Conservation (phyloP, 2,113 vertebrate species). For the Laticauda colubrina region DNA sequence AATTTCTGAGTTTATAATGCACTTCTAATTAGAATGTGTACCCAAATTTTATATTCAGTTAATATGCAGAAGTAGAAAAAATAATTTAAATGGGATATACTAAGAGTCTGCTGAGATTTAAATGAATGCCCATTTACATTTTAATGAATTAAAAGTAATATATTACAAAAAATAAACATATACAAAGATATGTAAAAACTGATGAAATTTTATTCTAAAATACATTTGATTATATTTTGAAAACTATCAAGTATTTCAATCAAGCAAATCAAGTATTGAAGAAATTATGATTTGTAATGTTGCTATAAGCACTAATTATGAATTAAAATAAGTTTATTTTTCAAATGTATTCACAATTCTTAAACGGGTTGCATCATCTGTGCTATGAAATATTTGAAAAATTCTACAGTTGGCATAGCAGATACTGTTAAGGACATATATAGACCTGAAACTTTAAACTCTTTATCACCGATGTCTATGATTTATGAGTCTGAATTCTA, state of each 20-base stretch:
- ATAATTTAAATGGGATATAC: not conserved
- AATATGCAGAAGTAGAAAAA: not conserved
- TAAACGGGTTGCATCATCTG: constrained; percentile 6
- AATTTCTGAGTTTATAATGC: constrained; percentile 33
- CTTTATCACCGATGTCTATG: not conserved
- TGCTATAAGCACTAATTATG: not conserved
- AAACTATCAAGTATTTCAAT: not conserved
- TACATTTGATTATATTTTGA: not conserved
- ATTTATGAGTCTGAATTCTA: not conserved
- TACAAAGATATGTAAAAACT: not conserved
- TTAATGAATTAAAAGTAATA: not conserved
- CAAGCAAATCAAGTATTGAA: not conserved
- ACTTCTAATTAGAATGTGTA: constrained; percentile 13
- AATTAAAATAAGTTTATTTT: not conserved
- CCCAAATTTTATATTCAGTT: constrained; percentile 10
- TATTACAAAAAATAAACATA: not conserved
- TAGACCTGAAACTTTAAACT: not conserved
- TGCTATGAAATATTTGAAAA: not conserved
- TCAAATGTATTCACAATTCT: not conserved
- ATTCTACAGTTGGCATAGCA: not conserved
- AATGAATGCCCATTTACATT: not conserved
- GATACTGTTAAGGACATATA: not conserved
- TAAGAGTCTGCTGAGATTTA: not conserved
- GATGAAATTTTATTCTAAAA: not conserved
- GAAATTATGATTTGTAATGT: not conserved